phyloP scores from a whole-genome alignment of 2,888 invertebrate genomes.

The Ochropleura leucogaster region DNA sequence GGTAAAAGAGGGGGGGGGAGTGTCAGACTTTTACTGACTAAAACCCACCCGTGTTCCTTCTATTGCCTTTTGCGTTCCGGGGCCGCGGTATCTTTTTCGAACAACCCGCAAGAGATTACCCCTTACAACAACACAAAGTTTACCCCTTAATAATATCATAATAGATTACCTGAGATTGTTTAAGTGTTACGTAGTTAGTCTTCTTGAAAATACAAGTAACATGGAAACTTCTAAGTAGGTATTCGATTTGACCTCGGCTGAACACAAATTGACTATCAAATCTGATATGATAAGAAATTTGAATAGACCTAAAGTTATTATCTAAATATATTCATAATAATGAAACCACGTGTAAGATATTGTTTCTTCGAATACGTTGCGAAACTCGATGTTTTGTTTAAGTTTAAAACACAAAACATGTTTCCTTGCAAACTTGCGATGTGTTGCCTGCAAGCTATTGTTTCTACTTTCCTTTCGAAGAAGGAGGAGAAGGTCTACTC shows the following conservation, averaged over 20 bases:
- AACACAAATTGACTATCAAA: not conserved
- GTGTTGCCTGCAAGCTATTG: conserved; percentile 39
- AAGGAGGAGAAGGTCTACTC: not conserved
- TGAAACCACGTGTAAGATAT: conserved; percentile 1
- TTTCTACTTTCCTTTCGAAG: conserved; percentile 7
- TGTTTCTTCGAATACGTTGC: conserved; percentile 18
- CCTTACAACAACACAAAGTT: too few relatives aligned
- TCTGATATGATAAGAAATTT: conserved; percentile 2
- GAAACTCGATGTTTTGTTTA: conserved; percentile 28
- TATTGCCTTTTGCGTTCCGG: too few relatives aligned
- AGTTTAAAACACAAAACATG: conserved; percentile 36
- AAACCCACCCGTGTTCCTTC: too few relatives aligned
- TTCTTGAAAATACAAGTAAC: not conserved
- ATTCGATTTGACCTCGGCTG: not conserved
- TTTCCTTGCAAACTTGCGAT: conserved; percentile 17
- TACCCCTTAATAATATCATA: too few relatives aligned
- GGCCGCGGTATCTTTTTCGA: too few relatives aligned
- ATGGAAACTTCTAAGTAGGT: not conserved
- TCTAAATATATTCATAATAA: conserved; percentile 28
- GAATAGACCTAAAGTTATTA: conserved; percentile 1
- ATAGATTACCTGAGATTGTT: not conserved
- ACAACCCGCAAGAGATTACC: too few relatives aligned
- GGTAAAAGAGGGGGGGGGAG: too few relatives aligned
- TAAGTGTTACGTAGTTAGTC: not conserved
- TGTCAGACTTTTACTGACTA: too few relatives aligned